Percentiles rank a stretch among this genome's conserved stretches.
Evolutionary conservation across 2,888 invertebrate species (phyloP).

Genomic region (Formica aserva): DNA sequence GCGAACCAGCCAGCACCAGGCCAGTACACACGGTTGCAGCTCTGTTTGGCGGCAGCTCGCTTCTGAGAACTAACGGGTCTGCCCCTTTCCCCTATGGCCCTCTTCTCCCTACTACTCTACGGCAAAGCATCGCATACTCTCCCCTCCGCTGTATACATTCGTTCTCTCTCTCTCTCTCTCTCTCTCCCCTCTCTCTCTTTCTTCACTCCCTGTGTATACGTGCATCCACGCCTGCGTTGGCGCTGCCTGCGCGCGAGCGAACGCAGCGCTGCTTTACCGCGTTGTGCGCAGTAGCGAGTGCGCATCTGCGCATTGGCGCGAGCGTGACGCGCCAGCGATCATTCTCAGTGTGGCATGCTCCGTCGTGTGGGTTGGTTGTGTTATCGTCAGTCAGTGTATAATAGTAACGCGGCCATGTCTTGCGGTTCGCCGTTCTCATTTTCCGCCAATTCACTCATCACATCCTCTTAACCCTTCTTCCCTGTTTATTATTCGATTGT

Average conservation of each 20-base stretch:
- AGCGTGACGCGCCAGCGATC: constrained; percentile 80
- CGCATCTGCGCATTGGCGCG: constrained; percentile 77
- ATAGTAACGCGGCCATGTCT: background rate
- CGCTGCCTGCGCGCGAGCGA: constrained; percentile 65
- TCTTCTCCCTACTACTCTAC: constrained; percentile 60
- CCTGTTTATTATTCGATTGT: too few relatives aligned
- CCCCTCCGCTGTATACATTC: constrained; percentile 25
- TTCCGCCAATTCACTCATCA: background rate
- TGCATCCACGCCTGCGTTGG: constrained; percentile 67
- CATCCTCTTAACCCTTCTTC: too few relatives aligned
- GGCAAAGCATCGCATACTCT: constrained; percentile 65
- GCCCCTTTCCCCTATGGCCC: constrained; percentile 65
- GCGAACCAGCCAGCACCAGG: constrained; percentile 62
- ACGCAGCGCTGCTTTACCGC: constrained; percentile 61
- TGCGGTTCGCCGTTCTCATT: background rate
- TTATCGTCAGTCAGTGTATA: background rate
- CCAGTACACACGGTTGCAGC: constrained; percentile 80
- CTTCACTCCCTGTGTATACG: constrained; percentile 40
- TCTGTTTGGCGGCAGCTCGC: constrained; percentile 83
- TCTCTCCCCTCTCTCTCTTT: background rate
- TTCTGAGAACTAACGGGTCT: constrained; percentile 85
- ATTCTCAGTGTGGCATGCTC: constrained; percentile 81
- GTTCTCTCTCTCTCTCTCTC: constrained; percentile 35
- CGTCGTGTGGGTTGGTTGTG: constrained; percentile 72
- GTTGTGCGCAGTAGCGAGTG: constrained; percentile 73